A percentile compares a stretch with the other conserved stretches of the same genome.
Evolutionary conservation across 1,140 invertebrate genomes (phyloP).

Genomic region (Pectinophora gossypiella): DNA sequence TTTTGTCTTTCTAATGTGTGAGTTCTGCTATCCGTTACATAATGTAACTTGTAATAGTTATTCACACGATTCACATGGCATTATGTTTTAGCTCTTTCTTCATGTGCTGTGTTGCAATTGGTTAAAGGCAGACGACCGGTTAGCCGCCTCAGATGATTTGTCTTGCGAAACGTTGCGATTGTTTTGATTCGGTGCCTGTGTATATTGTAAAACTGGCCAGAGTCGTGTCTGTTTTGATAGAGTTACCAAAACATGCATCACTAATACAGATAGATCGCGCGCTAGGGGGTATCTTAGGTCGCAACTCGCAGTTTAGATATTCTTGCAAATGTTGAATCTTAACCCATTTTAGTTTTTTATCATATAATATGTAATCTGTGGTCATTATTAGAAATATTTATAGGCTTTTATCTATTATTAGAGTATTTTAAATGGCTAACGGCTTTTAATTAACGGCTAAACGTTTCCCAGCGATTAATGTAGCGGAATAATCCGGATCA

Average conservation of each 20-base stretch:
- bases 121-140: slow-evolving; percentile 32
- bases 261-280: too few relatives aligned
- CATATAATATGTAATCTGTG: too few relatives aligned
- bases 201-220: too few relatives aligned
- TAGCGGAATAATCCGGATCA: neutral
- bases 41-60: neutral
- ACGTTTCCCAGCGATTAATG: neutral
- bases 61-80: slow-evolving; percentile 12
- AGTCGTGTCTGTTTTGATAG: too few relatives aligned
- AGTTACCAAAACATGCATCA: too few relatives aligned
- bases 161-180: neutral
- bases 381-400: too few relatives aligned
- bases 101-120: slow-evolving; percentile 24
- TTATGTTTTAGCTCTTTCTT: slow-evolving; percentile 26
- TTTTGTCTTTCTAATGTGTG: neutral
- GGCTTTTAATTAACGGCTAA: neutral
- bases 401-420: too few relatives aligned
- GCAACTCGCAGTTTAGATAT: too few relatives aligned
- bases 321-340: too few relatives aligned
- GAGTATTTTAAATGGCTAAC: neutral
- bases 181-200: too few relatives aligned
- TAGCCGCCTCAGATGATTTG: neutral
- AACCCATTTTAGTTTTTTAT: too few relatives aligned
- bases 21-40: neutral
- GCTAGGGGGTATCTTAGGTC: too few relatives aligned